Evolutionary conservation across 2,113 vertebrate species (phyloP).

Genomic region (Eulemur rufifrons): DNA sequence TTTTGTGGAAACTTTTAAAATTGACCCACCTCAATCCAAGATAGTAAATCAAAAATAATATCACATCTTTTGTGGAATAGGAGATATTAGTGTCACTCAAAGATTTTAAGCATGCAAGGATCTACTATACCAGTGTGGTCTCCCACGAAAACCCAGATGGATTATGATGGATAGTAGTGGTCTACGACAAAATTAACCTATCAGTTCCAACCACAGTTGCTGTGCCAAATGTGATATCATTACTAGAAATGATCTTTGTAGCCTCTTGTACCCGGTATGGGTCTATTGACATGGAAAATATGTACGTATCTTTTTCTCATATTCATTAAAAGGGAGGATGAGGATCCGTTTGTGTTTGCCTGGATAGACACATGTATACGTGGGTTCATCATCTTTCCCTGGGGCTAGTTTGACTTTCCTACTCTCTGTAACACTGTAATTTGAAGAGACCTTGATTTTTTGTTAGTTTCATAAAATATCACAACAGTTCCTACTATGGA

Average conservation of each 20-base stretch:
- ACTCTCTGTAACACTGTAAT: background rate
- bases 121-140: background rate
- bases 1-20: background rate
- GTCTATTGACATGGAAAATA: background rate
- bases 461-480: background rate
- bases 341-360: background rate
- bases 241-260: background rate
- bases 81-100: background rate
- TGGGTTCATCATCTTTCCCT: background rate
- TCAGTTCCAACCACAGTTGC: background rate
- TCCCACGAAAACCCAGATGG: background rate
- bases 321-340: background rate
- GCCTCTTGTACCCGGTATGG: background rate
- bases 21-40: background rate
- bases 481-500: background rate
- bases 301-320: background rate
- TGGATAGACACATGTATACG: background rate
- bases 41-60: background rate
- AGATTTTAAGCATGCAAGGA: background rate
- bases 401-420: background rate
- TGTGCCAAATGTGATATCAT: background rate
- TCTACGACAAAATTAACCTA: background rate
- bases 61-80: background rate
- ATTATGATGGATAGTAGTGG: background rate
- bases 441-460: background rate